These are phyloP conservation scores for Otis tarda DNA, from an alignment of 2,113 vertebrate genomes.

Conservation along the genomic window DNA sequence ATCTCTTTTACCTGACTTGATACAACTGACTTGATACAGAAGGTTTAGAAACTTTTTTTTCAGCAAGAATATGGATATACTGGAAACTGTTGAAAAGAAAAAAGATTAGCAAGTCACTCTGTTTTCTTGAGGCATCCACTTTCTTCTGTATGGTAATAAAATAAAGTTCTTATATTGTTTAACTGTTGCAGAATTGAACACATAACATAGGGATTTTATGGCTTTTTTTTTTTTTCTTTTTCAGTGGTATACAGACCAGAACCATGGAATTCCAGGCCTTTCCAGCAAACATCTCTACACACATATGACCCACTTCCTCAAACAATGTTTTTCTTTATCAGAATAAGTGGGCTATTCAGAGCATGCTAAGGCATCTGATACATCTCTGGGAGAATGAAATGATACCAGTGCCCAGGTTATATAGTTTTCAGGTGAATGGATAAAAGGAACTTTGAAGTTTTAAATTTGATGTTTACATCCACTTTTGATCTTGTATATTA, in stretches of 20 bases:
- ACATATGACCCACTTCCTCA: conserved; percentile 94
- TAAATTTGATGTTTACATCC: conserved; percentile 58
- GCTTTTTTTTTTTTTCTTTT: conserved; percentile 37
- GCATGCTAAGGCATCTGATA: not conserved
- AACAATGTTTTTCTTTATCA: conserved; percentile 84
- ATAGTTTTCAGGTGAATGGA: conserved; percentile 6
- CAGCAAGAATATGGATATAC: not conserved
- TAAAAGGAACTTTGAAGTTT: conserved; percentile 6
- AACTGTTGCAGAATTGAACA: not conserved
- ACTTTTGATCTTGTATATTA: conserved; percentile 29
- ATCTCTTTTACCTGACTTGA: not conserved
- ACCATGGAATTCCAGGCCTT: conserved; percentile 85
- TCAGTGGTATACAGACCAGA: conserved; percentile 97
- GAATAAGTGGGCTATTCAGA: conserved; percentile 24
- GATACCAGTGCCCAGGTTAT: not conserved
- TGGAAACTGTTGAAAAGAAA: not conserved
- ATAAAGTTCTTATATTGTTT: not conserved
- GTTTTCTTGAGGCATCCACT: not conserved
- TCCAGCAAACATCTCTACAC: conserved; percentile 86
- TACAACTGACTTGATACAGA: not conserved
- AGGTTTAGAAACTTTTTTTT: not conserved
- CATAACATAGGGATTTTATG: not conserved
- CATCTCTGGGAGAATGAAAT: not conserved
- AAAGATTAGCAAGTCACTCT: not conserved
- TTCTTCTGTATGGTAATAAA: not conserved